Evolutionary conservation across 2,888 invertebrate genomes (phyloP).

Genomic region (Panopea generosa): DNA sequence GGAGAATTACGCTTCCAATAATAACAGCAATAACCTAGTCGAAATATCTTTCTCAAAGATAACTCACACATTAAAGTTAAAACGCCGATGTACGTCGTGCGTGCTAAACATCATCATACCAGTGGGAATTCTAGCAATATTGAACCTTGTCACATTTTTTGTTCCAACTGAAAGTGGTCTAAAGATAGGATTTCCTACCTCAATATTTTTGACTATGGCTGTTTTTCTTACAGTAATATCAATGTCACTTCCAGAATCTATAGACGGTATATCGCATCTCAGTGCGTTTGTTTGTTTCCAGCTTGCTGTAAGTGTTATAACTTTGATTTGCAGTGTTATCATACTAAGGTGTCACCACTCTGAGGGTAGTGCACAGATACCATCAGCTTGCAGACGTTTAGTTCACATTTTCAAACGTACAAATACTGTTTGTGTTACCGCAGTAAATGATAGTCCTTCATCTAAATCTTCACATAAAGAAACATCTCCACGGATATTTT

Average conservation of each 20-base stretch:
- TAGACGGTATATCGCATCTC: slow-evolving; percentile 44
- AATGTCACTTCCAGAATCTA: slow-evolving; percentile 41
- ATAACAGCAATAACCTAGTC: too few species aligned
- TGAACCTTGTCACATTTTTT: slow-evolving; percentile 41
- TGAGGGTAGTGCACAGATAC: too few species aligned
- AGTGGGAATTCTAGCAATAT: slow-evolving; percentile 24
- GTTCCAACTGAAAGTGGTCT: slow-evolving; percentile 40
- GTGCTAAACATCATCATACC: slow-evolving; percentile 36
- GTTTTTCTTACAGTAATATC: slow-evolving; percentile 46
- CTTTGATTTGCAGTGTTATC: slow-evolving; percentile 23
- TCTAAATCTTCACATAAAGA: too few species aligned
- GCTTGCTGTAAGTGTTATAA: slow-evolving; percentile 17
- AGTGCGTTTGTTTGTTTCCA: slow-evolving; percentile 41
- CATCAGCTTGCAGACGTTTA: too few species aligned
- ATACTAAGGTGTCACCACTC: too few species aligned
- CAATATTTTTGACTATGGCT: slow-evolving; percentile 43
- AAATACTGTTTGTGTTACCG: too few species aligned
- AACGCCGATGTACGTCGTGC: slow-evolving; percentile 33
- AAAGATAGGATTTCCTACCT: slow-evolving; percentile 41
- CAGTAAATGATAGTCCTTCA: too few species aligned
- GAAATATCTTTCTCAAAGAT: too few species aligned
- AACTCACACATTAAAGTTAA: slow-evolving; percentile 14
- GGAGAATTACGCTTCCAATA: too few species aligned
- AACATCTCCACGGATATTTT: too few species aligned
- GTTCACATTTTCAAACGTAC: too few species aligned